Base-by-base conservation (phyloP, 2,797 vertebrate species). In the Caiman crocodilus region DNA sequence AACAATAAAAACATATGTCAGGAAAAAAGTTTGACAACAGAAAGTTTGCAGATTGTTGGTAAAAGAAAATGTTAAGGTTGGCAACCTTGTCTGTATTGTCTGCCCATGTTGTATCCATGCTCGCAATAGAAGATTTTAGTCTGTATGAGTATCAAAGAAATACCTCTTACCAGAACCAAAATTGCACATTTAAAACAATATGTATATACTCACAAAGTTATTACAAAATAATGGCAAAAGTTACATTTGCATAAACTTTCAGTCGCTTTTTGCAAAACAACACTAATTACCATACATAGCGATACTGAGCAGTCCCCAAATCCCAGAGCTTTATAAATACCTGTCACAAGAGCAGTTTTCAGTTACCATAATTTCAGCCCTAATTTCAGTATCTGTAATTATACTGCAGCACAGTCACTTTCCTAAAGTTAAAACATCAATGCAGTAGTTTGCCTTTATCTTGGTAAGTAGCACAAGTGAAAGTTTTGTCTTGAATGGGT, bases 281-380 rank as follows among this genome's bases (percentile, higher is more conserved):
- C 85, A 30, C 84, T 94, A 89, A 96, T 96, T 92, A 91, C 11
- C 64, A 64, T 88, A 89, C 79, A 80, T 79, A 92, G 87, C 74
- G 77, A 89, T 90, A 57, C 76, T 80, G 71, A 92, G 35, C 57
- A 89, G 65, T 74, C 74, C 73, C 65, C 16, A 28, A 69, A 71
- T 64, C 28, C 59, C 1, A 0, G 80, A 78, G 59, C 76, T 88
- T 93, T 83, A 50, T 35, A 77, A 86, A 90, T 71, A 64, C 61
- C 35, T 93, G 88, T 87, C 79, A 92, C 11, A 69, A 50, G 82
- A 90, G 58, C 50, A 17, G 20, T 80, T 90, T 94, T 88, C 59
- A 14, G 55, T 95, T 71, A 82, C 86, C 83, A 63, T 89, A 88
- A 91, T 92, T 95, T 60, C 61, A 90, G 55, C 2, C 30, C 8